These are phyloP conservation scores for Nudaria mundana DNA, from an alignment of 2,888 invertebrate species.

Conservation along the genomic window DNA sequence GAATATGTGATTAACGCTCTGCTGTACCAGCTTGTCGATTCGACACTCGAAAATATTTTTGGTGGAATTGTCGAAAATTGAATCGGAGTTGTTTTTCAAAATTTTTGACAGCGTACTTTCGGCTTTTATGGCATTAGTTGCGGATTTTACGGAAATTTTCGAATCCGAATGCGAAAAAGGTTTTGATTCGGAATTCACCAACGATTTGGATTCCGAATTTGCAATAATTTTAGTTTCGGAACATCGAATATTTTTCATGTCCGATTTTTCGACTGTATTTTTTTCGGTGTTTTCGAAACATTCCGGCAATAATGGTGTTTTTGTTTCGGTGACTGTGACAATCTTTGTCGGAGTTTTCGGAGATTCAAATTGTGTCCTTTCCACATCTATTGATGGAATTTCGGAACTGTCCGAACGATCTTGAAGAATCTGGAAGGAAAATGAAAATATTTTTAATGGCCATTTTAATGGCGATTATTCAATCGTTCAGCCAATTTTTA, in stretches of 20 bases:
- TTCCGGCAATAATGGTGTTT: constrained; percentile 36
- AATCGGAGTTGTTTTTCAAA: constrained; percentile 1
- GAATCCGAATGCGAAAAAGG: not conserved
- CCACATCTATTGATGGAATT: constrained; percentile 48
- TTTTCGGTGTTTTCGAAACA: constrained; percentile 28
- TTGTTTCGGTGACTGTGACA: constrained; percentile 33
- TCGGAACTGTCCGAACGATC: constrained; percentile 50
- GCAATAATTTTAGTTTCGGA: not conserved
- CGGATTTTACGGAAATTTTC: not conserved
- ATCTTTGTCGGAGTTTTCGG: constrained; percentile 31
- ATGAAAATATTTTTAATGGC: too few species aligned
- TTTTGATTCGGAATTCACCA: constrained; percentile 3
- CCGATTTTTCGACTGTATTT: not conserved
- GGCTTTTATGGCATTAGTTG: not conserved
- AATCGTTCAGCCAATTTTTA: too few species aligned
- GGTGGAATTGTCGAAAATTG: not conserved
- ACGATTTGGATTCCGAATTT: not conserved
- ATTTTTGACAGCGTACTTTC: constrained; percentile 6
- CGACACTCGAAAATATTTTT: constrained; percentile 61
- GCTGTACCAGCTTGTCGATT: constrained; percentile 66
- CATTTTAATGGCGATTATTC: too few species aligned
- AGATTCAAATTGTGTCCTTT: constrained; percentile 35
- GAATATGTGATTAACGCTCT: constrained; percentile 69
- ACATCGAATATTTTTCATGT: not conserved
- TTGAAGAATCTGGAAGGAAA: constrained; percentile 47